Evolutionary conservation across 1,140 invertebrate genomes (phyloP), one percentile per base, ranked within the genome.

Genomic region (Protaetia brevitarsis): DNA sequence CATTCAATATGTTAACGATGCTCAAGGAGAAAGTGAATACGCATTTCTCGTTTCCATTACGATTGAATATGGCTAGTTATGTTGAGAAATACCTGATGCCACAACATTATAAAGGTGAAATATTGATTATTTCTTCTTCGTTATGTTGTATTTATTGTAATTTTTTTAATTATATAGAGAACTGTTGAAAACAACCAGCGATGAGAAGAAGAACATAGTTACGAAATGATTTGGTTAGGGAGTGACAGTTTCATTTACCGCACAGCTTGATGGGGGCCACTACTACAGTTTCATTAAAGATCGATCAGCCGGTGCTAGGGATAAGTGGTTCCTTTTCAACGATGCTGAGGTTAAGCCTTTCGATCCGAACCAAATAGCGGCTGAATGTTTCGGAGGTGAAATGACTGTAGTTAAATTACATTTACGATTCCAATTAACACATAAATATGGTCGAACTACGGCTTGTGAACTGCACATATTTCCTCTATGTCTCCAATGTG

Each of bases 1-100:
- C 95, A 0, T 98, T 97, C 76, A 97, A 97, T 78, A 97, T 97
- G 95, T 85, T 96, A 0, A 97, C 95, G 0, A 97, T 97, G 94
- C 83, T 94, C 7, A 97, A 97, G 75, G 96, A 98, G 78, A 98
- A 97, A 78, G 94, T 97, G 0, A 97, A 97, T 78, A 97, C 95
- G 0, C 95, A 97, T 75, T 98, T 97, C 77, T 96, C 94, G n/a
- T 98, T 97, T 80, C 95, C 95, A 0, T 84, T 97, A 76, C 81
- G 89, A 57, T 81, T 97, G 0, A 94, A 97, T 76, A 97, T 98
- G 95, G 90, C 91, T 0, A 90, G 91, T 11, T 98, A 97, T 76
- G 92, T 97, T 66, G 95, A 97, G 76, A 93, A 94, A 76, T 93
- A 94, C 73, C 80, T 97, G 0, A 95, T 97, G 87, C 91, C 92